Evolutionary conservation across 1,140 invertebrate species (phyloP), one percentile per base, ranked within the genome.

Genomic region (Atta cephalotes): DNA sequence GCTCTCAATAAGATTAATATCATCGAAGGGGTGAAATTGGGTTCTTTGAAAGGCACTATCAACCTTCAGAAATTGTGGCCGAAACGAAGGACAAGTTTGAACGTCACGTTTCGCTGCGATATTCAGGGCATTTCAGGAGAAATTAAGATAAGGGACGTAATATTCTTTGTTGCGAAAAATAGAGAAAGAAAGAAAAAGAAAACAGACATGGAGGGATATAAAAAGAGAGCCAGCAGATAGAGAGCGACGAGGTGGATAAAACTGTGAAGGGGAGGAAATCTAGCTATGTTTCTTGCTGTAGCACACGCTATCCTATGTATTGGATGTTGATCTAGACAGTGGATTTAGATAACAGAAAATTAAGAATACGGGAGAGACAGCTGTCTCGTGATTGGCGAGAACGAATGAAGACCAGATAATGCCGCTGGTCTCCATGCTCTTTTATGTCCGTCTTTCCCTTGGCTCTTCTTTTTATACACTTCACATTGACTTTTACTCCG

Each of bases 291-390:
- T 60, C 18, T 49, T 9, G 31, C 7, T 6, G 25, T 49, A 51
- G 63, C 51, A 56, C 51, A 56, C 16, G 79, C 25, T 51, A 84
- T 79, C 9, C 63, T 39, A 58, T 31, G 63, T n/a, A 51, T 10
- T 18, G 21, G 66, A 74, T 72, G 72, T 70, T 65, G 58, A 87
- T 80, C 65, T 77, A 56, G 62, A 60, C 39, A 10, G 14, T 2
- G 86, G 80, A 90, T 90, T 90, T 88, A 87, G 88, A 90, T 90
- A 90, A 68, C 58, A 28, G 31, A 6, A 65, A 77, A 78, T 79
- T 76, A 80, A 79, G 78, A 72, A 78, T 39, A 79, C 35, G 31
- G 66, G 25, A 53, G 56, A 53, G 58, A 74, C 45, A 10, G 51
- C n/a, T 18, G 62, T 6, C 18, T 25, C 25, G 70, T 60, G 82